Base-by-base conservation (phyloP, 2,113 vertebrate species). In the Rousettus leschenaultii region DNA sequence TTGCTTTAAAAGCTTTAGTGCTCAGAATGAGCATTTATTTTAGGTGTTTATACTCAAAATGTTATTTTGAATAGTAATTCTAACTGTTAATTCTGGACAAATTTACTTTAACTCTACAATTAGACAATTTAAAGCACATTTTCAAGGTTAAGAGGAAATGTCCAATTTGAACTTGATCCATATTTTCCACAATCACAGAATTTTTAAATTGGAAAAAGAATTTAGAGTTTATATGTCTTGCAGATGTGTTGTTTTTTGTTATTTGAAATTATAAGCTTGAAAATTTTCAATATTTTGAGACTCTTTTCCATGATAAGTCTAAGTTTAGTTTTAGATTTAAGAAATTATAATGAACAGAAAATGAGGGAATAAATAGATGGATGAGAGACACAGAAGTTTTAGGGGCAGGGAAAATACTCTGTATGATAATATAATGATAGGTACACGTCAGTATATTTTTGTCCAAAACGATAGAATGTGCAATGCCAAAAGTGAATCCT, bases 1-100 rank as follows among this genome's bases (percentile, higher is more conserved):
- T 93, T 66, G 33, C 14, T 92, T 89, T 86, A 79, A 90, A 89
- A 84, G 38, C 1, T 78, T 91, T 83, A 55, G 57, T 93, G 40
- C 18, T 97, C 53, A 78, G 14, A 40, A 51, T 84, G 10, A 86
- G 45, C 53, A 45, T 71, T 87, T 83, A 90, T 75, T 73, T 87
- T 66, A 93, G 30, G 28, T 28, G 22, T 51, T 61, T 95, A 83
- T 66, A 86, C 87, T 92, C 22, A 71, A 86, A 94, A 70, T 71
- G 16, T 65, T 85, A 55, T 14, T 80, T 61, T 61, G 18, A 70
- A 63, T 43, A 87, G 70, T 71, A 80, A 53, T n/a, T 63, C 26
- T 73, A 82, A 71, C 11, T 63, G 22, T 51, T 93, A 77, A 77
- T 66, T 83, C 87, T 61, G 16, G 21, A 92, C 9, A 89, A 75